Evolutionary conservation across 2,113 vertebrate species (phyloP).

Genomic region (Melanocharis versteri): DNA sequence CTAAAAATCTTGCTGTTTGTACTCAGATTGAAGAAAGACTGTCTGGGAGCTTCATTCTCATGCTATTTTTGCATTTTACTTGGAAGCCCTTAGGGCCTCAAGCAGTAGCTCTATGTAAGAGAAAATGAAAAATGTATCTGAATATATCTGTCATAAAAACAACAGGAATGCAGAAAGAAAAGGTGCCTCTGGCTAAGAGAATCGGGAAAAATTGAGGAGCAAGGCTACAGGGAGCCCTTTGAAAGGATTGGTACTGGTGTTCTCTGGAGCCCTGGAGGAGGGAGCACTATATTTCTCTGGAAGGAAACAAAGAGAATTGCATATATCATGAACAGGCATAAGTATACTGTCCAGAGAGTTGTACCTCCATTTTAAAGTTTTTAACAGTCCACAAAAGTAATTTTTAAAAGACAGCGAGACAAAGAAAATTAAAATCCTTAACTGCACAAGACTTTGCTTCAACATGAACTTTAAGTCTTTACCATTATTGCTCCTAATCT

Average conservation of each 20-base stretch:
- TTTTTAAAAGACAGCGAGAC: neutral
- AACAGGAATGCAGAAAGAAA: neutral
- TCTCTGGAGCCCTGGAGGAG: neutral
- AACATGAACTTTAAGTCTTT: neutral
- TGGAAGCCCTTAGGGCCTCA: neutral
- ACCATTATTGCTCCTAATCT: neutral
- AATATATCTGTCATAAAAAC: slow-evolving; percentile 2
- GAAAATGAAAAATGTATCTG: slow-evolving; percentile 19
- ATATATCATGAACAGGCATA: neutral
- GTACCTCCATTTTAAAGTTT: neutral
- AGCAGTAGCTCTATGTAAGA: neutral
- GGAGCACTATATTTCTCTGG: neutral
- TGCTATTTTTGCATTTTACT: slow-evolving; percentile 8
- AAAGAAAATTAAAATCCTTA: neutral
- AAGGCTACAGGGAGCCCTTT: neutral
- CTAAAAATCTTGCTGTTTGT: neutral
- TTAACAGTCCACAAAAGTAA: neutral
- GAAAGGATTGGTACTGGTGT: neutral
- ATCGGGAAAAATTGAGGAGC: neutral
- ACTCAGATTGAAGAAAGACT: neutral
- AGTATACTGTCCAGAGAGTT: neutral
- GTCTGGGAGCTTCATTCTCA: neutral
- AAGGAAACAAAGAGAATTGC: neutral
- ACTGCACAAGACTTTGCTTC: neutral
- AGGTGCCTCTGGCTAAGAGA: neutral